phyloP scores from a whole-genome alignment of 2,888 invertebrate genomes.

The Pristionchus fissidentatus region DNA sequence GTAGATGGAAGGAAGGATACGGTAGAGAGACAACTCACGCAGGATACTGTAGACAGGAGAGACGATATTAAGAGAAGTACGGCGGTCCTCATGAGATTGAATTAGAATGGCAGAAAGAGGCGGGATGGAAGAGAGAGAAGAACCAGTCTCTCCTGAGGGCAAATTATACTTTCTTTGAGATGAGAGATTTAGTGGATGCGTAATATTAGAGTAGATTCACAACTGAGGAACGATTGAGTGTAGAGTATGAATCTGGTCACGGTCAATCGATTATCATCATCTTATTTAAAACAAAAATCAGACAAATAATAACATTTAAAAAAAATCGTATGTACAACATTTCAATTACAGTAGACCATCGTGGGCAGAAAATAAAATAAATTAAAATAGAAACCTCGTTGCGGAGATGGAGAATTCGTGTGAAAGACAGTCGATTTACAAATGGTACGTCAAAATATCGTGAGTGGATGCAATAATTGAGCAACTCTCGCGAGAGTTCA shows the following conservation, averaged over 20 bases:
- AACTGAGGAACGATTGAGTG: too few relatives aligned
- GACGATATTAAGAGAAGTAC: neutral
- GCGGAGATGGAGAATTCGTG: too few relatives aligned
- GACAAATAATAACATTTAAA: too few relatives aligned
- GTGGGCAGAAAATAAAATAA: too few relatives aligned
- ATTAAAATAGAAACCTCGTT: too few relatives aligned
- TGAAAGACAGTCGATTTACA: too few relatives aligned
- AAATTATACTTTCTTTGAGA: neutral
- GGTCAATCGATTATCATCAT: too few relatives aligned
- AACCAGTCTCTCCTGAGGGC: conserved; percentile 22
- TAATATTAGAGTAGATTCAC: neutral
- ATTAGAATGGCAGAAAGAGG: neutral
- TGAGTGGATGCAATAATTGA: conserved; percentile 17
- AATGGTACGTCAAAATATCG: too few relatives aligned
- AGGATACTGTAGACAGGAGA: neutral
- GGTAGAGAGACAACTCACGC: neutral
- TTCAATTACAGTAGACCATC: too few relatives aligned
- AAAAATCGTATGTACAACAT: too few relatives aligned
- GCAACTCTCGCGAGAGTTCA: neutral
- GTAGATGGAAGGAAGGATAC: neutral
- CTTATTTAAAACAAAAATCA: too few relatives aligned
- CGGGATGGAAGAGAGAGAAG: neutral
- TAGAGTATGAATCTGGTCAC: too few relatives aligned
- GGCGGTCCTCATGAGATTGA: neutral
- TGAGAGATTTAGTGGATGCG: neutral